A percentile compares a stretch with the other conserved stretches of the same genome.
These are phyloP conservation scores for Halocynthia aurantium DNA, from an alignment of 23 tunicate genomes.

Conservation along the genomic window DNA sequence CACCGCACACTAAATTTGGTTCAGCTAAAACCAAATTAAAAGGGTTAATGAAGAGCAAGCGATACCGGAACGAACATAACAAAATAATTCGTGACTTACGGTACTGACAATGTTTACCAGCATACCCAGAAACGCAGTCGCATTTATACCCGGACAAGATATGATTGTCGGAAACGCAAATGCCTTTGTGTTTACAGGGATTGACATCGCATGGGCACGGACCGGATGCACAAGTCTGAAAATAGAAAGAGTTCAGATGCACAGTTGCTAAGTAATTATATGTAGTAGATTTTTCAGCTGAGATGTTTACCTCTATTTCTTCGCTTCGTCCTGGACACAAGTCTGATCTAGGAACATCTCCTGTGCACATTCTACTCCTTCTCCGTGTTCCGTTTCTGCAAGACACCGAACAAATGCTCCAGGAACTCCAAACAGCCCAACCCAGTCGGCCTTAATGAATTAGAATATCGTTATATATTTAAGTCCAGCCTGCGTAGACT, in stretches of 20 bases:
- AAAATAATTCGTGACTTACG: conserved; percentile 10
- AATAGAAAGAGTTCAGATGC: neutral
- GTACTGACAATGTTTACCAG: conserved; percentile 72
- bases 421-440: conserved; percentile 77
- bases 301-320: conserved; percentile 37
- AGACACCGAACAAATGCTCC: conserved; percentile 63
- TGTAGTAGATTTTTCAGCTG: neutral
- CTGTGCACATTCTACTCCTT: conserved; percentile 65
- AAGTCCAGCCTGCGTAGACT: no score
- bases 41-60: neutral
- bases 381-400: conserved; percentile 56
- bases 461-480: neutral
- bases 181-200: conserved; percentile 81
- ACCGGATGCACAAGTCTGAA: conserved; percentile 46
- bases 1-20: conserved; percentile 59
- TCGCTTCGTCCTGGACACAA: conserved; percentile 43
- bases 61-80: neutral
- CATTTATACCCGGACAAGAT: conserved; percentile 61
- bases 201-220: conserved; percentile 62
- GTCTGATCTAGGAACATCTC: conserved; percentile 30
- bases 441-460: conserved; percentile 44
- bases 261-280: neutral
- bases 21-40: conserved; percentile 17
- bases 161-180: conserved; percentile 35
- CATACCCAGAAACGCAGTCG: conserved; percentile 50